These are phyloP conservation scores for Eupsilia transversa DNA, from an alignment of 2,888 invertebrate genomes.

Conservation along the genomic window DNA sequence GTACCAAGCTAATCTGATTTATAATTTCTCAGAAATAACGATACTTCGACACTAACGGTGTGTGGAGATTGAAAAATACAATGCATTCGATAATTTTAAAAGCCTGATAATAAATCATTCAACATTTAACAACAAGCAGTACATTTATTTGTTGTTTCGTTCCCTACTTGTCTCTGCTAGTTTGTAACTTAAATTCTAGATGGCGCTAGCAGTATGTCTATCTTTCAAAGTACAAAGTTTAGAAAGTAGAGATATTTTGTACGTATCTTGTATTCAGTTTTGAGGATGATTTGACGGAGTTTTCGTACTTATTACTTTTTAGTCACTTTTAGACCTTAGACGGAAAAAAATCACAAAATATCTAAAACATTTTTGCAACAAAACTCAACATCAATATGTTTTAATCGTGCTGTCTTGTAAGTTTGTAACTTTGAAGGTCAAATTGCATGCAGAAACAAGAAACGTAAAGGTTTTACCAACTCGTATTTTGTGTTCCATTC, in stretches of 20 bases:
- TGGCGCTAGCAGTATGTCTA: constrained; percentile 42
- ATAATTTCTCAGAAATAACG: neutral
- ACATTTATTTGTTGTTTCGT: neutral
- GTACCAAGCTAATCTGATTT: too few relatives aligned
- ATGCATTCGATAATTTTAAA: neutral
- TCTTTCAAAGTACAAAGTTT: constrained; percentile 1
- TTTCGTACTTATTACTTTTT: too few relatives aligned
- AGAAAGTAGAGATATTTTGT: constrained; percentile 41
- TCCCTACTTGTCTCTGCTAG: neutral
- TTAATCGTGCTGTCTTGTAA: neutral
- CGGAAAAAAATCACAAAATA: neutral
- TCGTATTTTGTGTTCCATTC: constrained; percentile 16
- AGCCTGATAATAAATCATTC: neutral
- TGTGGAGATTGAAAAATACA: neutral
- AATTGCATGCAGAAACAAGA: constrained; percentile 42
- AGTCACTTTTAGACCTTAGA: accelerated
- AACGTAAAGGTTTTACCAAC: constrained; percentile 4
- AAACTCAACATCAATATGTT: neutral
- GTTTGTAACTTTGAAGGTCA: constrained; percentile 49
- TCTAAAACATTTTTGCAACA: neutral
- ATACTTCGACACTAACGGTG: too few relatives aligned
- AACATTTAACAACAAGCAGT: neutral
- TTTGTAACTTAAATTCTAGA: constrained; percentile 24
- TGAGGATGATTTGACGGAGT: constrained; percentile 13
- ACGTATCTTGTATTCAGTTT: neutral